Evolutionary conservation across 2,797 vertebrate species (phyloP).

Genomic region (Onychomys leucogaster): DNA sequence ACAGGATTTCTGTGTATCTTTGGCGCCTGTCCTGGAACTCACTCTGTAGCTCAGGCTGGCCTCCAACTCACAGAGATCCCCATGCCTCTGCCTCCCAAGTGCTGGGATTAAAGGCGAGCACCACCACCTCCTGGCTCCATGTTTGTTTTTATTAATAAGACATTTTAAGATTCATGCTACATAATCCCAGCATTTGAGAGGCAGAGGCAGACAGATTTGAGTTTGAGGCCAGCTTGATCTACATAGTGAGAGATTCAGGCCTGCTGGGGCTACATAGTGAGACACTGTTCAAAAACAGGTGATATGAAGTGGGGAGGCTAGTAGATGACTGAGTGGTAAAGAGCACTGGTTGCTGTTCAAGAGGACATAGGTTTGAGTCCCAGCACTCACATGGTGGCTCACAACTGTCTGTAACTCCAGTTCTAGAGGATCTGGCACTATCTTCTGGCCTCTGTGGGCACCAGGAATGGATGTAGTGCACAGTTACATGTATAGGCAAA

Average conservation of each 20-base stretch:
- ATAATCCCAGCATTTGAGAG: background rate
- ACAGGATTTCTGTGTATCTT: too few relatives aligned
- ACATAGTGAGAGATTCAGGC: background rate
- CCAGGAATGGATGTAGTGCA: background rate
- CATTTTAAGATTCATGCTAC: too few relatives aligned
- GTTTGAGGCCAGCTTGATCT: background rate
- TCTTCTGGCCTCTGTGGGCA: background rate
- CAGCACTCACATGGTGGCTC: background rate
- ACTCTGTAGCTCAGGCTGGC: too few relatives aligned
- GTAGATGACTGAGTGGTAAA: background rate
- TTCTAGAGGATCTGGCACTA: background rate
- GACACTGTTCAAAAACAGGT: background rate
- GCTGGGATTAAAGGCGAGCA: too few relatives aligned
- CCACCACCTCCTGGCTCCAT: too few relatives aligned
- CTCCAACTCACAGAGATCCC: too few relatives aligned
- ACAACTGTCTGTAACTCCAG: background rate
- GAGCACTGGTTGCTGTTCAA: background rate
- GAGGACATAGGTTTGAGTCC: background rate
- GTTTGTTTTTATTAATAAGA: too few relatives aligned
- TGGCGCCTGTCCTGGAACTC: too few relatives aligned
- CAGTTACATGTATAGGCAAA: background rate
- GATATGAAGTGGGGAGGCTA: background rate
- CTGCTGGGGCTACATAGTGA: background rate
- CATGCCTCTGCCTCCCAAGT: too few relatives aligned
- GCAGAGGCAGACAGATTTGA: background rate